A percentile compares a stretch with the other conserved stretches of the same genome.
Conservation (phyloP, 2,888 invertebrate genomes). For the Macaria notata region DNA sequence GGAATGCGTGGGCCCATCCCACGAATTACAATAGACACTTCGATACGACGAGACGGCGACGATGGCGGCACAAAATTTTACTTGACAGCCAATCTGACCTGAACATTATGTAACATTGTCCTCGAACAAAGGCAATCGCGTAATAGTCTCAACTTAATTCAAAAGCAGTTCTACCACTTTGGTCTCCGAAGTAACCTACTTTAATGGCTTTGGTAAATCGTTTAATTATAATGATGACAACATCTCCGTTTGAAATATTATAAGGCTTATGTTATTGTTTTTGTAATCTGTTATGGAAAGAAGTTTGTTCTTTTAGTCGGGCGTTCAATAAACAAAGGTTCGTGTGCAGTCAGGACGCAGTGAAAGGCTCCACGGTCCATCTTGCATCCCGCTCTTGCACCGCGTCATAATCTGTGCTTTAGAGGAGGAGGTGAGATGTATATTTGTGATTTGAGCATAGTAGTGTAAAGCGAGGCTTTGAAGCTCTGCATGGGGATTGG, state of each 20-base stretch:
- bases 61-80: constrained; percentile 21
- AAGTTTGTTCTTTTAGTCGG: constrained; percentile 29
- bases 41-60: constrained; percentile 38
- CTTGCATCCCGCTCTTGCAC: constrained; percentile 19
- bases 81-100: constrained; percentile 19
- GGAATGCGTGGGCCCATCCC: constrained; percentile 53
- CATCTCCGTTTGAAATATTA: constrained; percentile 6
- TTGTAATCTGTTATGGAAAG: not conserved
- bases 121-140: constrained; percentile 35
- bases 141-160: constrained; percentile 36
- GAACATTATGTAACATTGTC: constrained; percentile 27
- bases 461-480: constrained; percentile 18
- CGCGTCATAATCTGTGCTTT: constrained; percentile 6
- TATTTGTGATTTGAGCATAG: constrained; percentile 47
- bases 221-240: constrained; percentile 15
- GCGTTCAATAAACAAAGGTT: constrained; percentile 53
- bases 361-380: constrained; percentile 33
- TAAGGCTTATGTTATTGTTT: too few relatives aligned
- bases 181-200: constrained; percentile 17
- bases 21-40: constrained; percentile 50
- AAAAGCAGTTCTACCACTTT: constrained; percentile 29
- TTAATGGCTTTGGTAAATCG: constrained; percentile 15
- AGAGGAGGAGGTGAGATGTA: constrained; percentile 49
- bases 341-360: constrained; percentile 29
- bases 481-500: constrained; percentile 58